These are phyloP conservation scores for Eilema depressum DNA, from an alignment of 2,888 invertebrate genomes.

Conservation along the genomic window DNA sequence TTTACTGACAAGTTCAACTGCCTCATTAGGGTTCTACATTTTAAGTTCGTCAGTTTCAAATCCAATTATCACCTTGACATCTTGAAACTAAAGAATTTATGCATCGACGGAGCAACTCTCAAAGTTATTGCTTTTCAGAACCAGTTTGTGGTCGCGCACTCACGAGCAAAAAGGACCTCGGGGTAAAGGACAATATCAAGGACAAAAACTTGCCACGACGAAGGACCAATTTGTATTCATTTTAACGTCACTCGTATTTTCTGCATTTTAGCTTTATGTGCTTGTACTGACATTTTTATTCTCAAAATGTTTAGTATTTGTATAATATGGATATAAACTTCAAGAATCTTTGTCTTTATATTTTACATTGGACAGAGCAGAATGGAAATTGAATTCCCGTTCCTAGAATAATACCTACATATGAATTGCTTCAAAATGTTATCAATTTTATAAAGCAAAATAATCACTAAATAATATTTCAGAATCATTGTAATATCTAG, in stretches of 20 bases:
- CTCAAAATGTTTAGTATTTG: neutral
- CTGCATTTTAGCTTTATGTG: neutral
- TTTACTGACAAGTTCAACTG: slow-evolving; percentile 9
- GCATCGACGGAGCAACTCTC: slow-evolving; percentile 60
- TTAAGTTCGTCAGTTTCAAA: slow-evolving; percentile 33
- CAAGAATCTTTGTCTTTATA: neutral
- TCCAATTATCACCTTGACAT: slow-evolving; percentile 56
- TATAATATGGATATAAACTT: neutral
- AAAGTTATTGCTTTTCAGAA: slow-evolving; percentile 59
- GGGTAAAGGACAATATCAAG: slow-evolving; percentile 52
- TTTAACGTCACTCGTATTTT: neutral
- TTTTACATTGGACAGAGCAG: too few relatives aligned
- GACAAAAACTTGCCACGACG: slow-evolving; percentile 37
- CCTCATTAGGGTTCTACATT: slow-evolving; percentile 17
- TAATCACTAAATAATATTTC: too few relatives aligned
- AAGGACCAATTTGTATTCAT: slow-evolving; percentile 20
- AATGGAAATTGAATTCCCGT: too few relatives aligned
- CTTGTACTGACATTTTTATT: neutral
- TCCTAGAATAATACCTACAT: too few relatives aligned
- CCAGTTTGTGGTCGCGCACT: slow-evolving; percentile 53
- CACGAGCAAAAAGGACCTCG: slow-evolving; percentile 36
- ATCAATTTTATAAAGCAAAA: too few relatives aligned
- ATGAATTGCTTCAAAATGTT: too few relatives aligned
- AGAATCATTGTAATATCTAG: too few relatives aligned
- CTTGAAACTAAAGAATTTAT: slow-evolving; percentile 58